phyloP scores from a whole-genome alignment of 2,888 invertebrate species.

The Eilema depressum region DNA sequence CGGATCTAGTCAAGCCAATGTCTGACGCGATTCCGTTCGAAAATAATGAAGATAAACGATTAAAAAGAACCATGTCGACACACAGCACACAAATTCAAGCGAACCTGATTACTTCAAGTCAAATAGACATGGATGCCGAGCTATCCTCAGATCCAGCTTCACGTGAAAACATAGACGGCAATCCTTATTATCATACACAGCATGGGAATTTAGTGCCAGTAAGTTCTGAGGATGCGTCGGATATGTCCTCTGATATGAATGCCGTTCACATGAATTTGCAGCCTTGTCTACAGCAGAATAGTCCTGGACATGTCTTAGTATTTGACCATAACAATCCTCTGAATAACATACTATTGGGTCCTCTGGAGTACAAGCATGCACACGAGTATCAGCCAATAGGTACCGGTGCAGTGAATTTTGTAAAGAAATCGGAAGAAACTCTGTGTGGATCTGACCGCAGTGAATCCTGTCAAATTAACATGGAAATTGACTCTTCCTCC shows the following conservation, averaged over 20 bases:
- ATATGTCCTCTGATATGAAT: constrained; percentile 27
- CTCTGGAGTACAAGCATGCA: constrained; percentile 50
- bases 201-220: background rate
- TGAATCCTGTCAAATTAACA: constrained; percentile 5
- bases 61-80: constrained; percentile 51
- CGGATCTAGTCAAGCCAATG: constrained; percentile 75
- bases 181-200: background rate
- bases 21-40: constrained; percentile 64
- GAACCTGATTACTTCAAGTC: constrained; percentile 71
- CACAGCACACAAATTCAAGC: constrained; percentile 73
- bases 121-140: constrained; percentile 67
- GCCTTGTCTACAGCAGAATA: background rate
- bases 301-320: constrained; percentile 53
- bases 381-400: constrained; percentile 66
- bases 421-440: constrained; percentile 27
- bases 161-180: background rate
- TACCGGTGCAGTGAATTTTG: background rate
- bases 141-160: background rate
- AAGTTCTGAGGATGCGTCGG: constrained; percentile 24
- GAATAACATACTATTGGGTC: constrained; percentile 69
- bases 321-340: constrained; percentile 77
- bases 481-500: background rate
- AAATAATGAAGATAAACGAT: constrained; percentile 10
- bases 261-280: background rate
- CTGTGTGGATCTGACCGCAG: constrained; percentile 26